A percentile compares a stretch with the other conserved stretches of the same genome.
These are phyloP conservation scores for Thera britannica DNA, from an alignment of 2,888 invertebrate genomes.

Conservation along the genomic window DNA sequence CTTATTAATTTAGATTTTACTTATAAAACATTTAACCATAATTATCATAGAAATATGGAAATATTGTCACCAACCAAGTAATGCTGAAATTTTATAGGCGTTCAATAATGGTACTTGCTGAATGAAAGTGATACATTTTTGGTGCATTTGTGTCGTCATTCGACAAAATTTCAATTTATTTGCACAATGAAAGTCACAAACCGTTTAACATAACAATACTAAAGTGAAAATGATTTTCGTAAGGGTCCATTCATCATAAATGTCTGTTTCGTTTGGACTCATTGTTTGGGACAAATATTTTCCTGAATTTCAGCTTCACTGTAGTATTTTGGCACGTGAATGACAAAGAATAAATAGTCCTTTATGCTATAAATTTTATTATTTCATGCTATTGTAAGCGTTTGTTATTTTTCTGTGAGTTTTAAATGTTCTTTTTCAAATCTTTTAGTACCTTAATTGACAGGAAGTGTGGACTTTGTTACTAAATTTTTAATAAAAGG, in stretches of 20 bases:
- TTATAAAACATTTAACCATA: too few species aligned
- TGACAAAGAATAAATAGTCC: neutral
- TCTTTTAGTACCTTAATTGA: too few species aligned
- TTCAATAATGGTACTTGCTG: neutral
- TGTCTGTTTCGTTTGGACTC: conserved; percentile 30
- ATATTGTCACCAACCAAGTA: too few species aligned
- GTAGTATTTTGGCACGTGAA: neutral
- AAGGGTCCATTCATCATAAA: conserved; percentile 33
- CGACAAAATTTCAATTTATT: conserved; percentile 37
- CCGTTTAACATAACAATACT: conserved; percentile 37
- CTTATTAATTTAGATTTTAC: too few species aligned
- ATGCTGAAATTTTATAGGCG: too few species aligned
- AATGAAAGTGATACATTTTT: neutral
- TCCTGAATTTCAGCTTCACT: conserved; percentile 17
- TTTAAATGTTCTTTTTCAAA: too few species aligned
- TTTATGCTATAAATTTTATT: too few species aligned
- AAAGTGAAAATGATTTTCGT: conserved; percentile 35
- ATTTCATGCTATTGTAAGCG: too few species aligned
- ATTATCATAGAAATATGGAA: too few species aligned
- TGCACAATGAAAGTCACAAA: conserved; percentile 40
- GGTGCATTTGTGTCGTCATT: conserved; percentile 19
- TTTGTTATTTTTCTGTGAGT: too few species aligned
- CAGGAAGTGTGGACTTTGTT: too few species aligned
- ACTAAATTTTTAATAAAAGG: too few species aligned
- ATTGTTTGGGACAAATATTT: conserved; percentile 19